phyloP scores from a whole-genome alignment of 2,113 vertebrate species.

The Podarcis muralis region DNA sequence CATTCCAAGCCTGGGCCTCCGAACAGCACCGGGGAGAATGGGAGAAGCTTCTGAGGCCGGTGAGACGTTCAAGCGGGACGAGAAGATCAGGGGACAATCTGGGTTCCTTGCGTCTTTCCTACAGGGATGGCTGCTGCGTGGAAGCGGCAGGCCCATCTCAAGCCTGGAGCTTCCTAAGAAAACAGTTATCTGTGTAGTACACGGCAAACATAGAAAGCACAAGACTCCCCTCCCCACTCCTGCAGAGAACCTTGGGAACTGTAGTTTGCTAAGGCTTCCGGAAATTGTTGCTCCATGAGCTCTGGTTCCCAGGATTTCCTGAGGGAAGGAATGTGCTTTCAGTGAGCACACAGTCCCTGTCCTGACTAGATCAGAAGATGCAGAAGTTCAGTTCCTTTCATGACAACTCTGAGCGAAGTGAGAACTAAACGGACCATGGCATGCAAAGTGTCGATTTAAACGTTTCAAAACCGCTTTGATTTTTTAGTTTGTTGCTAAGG shows the following conservation, averaged over 20 bases:
- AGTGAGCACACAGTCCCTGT: too few relatives aligned
- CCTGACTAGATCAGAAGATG: not conserved
- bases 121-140: not conserved
- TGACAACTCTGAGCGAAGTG: not conserved
- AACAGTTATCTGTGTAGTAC: too few relatives aligned
- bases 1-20: not conserved
- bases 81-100: not conserved
- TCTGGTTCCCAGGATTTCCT: too few relatives aligned
- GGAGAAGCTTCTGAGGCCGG: not conserved
- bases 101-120: not conserved
- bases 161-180: not conserved
- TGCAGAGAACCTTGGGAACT: too few relatives aligned
- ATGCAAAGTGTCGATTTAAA: not conserved
- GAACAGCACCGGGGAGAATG: fast-evolving
- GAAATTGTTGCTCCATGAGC: too few relatives aligned
- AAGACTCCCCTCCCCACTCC: too few relatives aligned
- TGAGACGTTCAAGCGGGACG: not conserved
- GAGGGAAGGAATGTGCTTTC: too few relatives aligned
- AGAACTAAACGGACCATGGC: not conserved
- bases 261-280: too few relatives aligned
- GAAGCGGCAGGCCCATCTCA: not conserved
- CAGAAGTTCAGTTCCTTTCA: not conserved
- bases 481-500: not conserved
- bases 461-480: too few relatives aligned
- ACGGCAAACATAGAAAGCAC: too few relatives aligned